Conservation (phyloP, 2,888 invertebrate species). For the Autographa gamma region DNA sequence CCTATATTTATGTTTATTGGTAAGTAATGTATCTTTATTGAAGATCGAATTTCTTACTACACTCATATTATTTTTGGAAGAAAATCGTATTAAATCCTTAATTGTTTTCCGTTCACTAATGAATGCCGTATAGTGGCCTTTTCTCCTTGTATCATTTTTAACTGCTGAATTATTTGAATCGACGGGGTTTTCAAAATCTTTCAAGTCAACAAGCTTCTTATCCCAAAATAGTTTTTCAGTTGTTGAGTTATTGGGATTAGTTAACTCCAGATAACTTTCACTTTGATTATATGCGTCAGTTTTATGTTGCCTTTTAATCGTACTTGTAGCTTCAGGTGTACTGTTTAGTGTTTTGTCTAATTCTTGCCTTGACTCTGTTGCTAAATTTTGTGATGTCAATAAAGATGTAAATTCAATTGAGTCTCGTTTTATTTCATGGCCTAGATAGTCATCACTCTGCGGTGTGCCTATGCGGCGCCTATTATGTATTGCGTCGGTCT, state of each 20-base stretch:
- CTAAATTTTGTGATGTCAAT: neutral
- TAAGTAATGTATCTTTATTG: neutral
- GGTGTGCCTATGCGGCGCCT: conserved; percentile 11
- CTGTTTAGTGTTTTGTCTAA: neutral
- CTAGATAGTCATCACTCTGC: neutral
- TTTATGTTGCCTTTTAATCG: neutral
- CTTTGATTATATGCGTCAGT: neutral
- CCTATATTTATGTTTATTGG: neutral
- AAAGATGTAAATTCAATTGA: neutral
- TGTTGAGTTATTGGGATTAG: neutral
- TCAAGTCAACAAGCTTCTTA: conserved; percentile 9
- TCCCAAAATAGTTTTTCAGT: neutral
- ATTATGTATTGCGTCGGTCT: neutral
- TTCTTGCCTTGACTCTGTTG: neutral
- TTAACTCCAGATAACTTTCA: neutral
- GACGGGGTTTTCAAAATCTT: neutral
- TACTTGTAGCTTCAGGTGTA: neutral
- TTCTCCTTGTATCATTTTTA: neutral
- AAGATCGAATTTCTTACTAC: neutral
- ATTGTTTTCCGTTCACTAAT: neutral
- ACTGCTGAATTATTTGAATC: neutral
- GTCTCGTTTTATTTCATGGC: neutral
- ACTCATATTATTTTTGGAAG: neutral
- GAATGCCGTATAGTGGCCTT: neutral
- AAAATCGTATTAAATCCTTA: neutral